These are phyloP conservation scores for Odontamblyopus lacepedii DNA, from an alignment of 2,797 vertebrate genomes.

Conservation along the genomic window DNA sequence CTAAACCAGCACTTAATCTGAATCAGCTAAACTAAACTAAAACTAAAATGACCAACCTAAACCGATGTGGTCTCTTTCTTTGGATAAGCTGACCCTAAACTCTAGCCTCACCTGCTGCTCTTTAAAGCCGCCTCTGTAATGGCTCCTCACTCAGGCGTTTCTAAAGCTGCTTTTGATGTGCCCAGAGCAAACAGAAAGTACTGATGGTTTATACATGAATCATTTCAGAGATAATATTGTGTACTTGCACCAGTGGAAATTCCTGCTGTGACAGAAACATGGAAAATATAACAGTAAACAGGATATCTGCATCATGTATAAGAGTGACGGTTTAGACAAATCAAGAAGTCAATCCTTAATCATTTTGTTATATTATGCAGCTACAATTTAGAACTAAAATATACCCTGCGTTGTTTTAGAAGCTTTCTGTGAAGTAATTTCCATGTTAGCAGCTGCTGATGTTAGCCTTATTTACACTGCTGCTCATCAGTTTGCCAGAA, in stretches of 20 bases:
- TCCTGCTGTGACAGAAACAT: not conserved
- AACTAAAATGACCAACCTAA: not conserved
- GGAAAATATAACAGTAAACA: not conserved
- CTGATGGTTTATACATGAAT: slow-evolving; percentile 26
- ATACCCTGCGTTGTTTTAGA: too few relatives aligned
- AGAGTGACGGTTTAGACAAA: too few relatives aligned
- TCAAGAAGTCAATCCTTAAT: too few relatives aligned
- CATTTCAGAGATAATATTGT: slow-evolving; percentile 14
- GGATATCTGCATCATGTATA: not conserved
- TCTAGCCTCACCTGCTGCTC: slow-evolving; percentile 17
- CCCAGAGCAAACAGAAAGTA: slow-evolving; percentile 21
- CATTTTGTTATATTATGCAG: too few relatives aligned
- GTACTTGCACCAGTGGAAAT: slow-evolving; percentile 17
- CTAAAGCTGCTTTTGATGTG: slow-evolving; percentile 33
- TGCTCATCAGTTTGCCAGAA: too few relatives aligned
- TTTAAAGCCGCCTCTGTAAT: slow-evolving; percentile 32
- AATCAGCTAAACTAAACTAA: too few relatives aligned
- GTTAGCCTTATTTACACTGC: too few relatives aligned
- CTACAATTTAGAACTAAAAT: too few relatives aligned
- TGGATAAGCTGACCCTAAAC: slow-evolving; percentile 2
- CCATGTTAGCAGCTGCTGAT: too few relatives aligned
- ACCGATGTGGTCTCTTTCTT: slow-evolving; percentile 21
- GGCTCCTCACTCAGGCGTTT: slow-evolving; percentile 10
- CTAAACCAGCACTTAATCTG: too few relatives aligned
- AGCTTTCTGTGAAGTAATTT: too few relatives aligned